These are phyloP conservation scores for Gobio gobio DNA, from an alignment of 2,113 vertebrate species.

Conservation along the genomic window DNA sequence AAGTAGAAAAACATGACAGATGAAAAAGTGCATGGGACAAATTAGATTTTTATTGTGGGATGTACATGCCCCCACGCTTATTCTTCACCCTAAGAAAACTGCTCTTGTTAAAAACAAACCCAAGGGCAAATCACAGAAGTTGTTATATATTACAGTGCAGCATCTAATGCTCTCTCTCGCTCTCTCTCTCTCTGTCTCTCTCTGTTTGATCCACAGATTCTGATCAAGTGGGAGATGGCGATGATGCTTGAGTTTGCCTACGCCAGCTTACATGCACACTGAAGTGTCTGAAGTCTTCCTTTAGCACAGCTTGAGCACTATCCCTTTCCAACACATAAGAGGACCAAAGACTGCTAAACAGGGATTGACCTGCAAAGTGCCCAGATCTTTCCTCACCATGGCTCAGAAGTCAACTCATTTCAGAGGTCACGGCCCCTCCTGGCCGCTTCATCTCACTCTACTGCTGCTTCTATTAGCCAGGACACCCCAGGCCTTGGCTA, in stretches of 20 bases:
- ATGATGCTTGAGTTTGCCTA: constrained; percentile 68
- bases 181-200: constrained; percentile 49
- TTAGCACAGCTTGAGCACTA: constrained; percentile 45
- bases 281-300: constrained; percentile 62
- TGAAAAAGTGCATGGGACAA: background rate
- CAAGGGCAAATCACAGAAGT: constrained; percentile 61
- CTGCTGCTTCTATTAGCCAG: constrained; percentile 46
- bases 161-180: constrained; percentile 59
- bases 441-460: constrained; percentile 42
- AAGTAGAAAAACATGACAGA: background rate
- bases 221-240: constrained; percentile 66
- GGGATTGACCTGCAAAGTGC: constrained; percentile 3
- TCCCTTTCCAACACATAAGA: constrained; percentile 40
- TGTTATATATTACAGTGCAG: constrained; percentile 61
- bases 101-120: constrained; percentile 12
- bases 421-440: constrained; percentile 32
- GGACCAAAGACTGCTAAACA: constrained; percentile 38
- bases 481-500: constrained; percentile 39
- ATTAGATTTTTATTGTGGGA: background rate
- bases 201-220: constrained; percentile 74
- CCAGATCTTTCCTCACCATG: constrained; percentile 32
- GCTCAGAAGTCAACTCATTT: constrained; percentile 26
- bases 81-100: background rate
- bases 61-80: background rate
- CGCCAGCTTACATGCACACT: constrained; percentile 64